Base-by-base conservation (phyloP, 2,888 invertebrate species). In the Sarcophaga caerulescens region DNA sequence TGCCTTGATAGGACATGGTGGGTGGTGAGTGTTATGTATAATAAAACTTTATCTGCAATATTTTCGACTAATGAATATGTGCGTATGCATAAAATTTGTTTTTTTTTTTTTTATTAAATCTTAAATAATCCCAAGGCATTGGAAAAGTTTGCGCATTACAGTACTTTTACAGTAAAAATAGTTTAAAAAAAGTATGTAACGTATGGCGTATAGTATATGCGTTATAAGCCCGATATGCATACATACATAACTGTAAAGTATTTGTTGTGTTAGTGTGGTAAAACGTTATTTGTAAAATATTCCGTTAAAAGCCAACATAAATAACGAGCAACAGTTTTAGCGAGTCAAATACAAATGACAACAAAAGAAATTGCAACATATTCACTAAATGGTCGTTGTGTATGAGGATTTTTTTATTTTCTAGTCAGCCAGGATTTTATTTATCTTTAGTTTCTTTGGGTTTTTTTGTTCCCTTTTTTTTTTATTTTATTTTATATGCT, bases 241-340 rank as follows among this genome's bases (percentile, higher is more conserved):
- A 35, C 6, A 8, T 35, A 2, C 10, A 35, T 10, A 35, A 35
- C 19, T 45, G n/a, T 66, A 60, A 65, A 57, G 23, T 59, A 47
- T 68, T 23, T n/a, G 74, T 8, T 84, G 35, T 76, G 45, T 57
- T 45, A 60, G 47, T 78, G 80, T 77, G 85, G 44, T 65, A 76
- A 35, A 87, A 60, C 77, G 77, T 74, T 85, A 83, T 83, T 80
- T 81, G 85, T 80, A 85, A 85, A 87, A 85, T 85, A 87, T 87
- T 83, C 78, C 73, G 80, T 80, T 88, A 88, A 88, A 87, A 88
- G 87, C 87, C 78, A 82, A 81, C 82, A 87, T 88, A 87, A 88
- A 88, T 87, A 85, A 85, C 81, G 74, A 85, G 85, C 87, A 87
- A 88, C 82, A 87, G 87, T 84, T 87, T 84, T 86, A 86, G 77